A percentile compares a stretch with the other conserved stretches of the same genome.
These are phyloP conservation scores for Hoplostethus mediterraneus DNA, from an alignment of 2,797 vertebrate genomes.

Conservation along the genomic window DNA sequence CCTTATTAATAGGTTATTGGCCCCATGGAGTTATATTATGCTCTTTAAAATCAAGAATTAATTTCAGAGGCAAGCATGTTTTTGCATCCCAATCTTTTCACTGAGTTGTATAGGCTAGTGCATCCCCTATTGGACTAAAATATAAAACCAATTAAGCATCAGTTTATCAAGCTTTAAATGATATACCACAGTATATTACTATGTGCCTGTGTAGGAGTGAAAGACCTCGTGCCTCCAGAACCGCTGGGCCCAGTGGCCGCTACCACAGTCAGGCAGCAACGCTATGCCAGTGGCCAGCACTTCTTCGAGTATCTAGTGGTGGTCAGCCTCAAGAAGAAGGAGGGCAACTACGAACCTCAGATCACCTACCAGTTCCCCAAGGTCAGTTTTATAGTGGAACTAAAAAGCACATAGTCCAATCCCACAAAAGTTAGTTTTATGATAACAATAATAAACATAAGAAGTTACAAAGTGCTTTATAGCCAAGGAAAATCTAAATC, in stretches of 20 bases:
- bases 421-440: too few species aligned
- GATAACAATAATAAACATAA: too few species aligned
- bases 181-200: background rate
- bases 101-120: too few species aligned
- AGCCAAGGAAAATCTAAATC: too few species aligned
- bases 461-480: too few species aligned
- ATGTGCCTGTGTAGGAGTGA: constrained; percentile 45
- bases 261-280: constrained; percentile 62
- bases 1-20: too few species aligned
- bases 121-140: too few species aligned
- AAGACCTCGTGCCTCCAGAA: constrained; percentile 44
- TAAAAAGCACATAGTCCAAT: background rate
- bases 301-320: constrained; percentile 98
- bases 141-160: too few species aligned
- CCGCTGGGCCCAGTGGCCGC: constrained; percentile 17
- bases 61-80: too few species aligned
- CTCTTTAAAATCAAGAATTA: too few species aligned
- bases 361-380: constrained; percentile 98
- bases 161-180: background rate
- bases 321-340: constrained; percentile 90
- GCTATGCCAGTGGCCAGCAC: constrained; percentile 87
- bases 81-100: too few species aligned
- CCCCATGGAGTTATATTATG: too few species aligned
- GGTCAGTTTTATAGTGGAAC: constrained; percentile 78
- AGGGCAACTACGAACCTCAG: constrained; percentile 87